Evolutionary conservation across 2,888 invertebrate genomes (phyloP).

Genomic region (Mimumesa dahlbomi): DNA sequence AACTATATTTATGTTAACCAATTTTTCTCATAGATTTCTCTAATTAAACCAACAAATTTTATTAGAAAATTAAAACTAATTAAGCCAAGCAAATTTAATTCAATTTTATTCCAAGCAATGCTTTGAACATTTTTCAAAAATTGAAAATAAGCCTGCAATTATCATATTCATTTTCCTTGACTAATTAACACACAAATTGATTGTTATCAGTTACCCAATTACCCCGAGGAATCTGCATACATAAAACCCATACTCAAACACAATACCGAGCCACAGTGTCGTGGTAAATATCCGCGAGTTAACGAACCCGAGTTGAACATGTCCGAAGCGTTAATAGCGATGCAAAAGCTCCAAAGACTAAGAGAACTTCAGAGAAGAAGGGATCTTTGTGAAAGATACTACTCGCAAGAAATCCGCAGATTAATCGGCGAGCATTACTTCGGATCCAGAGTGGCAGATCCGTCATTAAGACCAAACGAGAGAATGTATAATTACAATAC

Average conservation of each 20-base stretch:
- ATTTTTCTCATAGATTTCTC: too few species aligned
- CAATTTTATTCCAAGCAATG: too few species aligned
- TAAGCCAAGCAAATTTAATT: too few species aligned
- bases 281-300: constrained; percentile 17
- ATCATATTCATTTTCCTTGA: too few species aligned
- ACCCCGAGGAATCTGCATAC: constrained; percentile 12
- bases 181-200: too few species aligned
- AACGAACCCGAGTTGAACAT: constrained; percentile 24
- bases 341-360: constrained; percentile 60
- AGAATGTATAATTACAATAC: constrained; percentile 22
- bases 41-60: too few species aligned
- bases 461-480: constrained; percentile 6
- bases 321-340: constrained; percentile 55
- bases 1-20: neutral
- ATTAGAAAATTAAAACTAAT: neutral
- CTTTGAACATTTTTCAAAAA: too few species aligned
- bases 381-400: constrained; percentile 66
- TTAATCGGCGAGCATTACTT: constrained; percentile 66
- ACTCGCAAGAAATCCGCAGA: constrained; percentile 66
- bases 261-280: too few species aligned
- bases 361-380: constrained; percentile 68
- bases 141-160: too few species aligned
- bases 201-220: neutral
- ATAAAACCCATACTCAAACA: constrained; percentile 3
- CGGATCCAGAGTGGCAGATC: constrained; percentile 19